Evolutionary conservation across 2,888 invertebrate species (phyloP), one percentile per base, ranked within the genome.

Genomic region (Athetis lepigone): DNA sequence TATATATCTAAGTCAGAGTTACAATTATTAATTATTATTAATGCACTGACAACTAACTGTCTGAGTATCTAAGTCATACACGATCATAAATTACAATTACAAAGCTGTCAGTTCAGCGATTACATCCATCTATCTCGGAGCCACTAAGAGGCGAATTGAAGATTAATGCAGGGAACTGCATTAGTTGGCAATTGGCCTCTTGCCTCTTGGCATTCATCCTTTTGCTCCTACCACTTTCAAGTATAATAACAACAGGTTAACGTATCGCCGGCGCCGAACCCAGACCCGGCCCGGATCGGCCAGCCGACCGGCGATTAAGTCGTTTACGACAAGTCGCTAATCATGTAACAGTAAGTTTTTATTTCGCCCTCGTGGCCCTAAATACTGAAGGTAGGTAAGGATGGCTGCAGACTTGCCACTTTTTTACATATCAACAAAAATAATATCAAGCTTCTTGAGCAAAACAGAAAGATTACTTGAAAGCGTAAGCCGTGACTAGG

Each of bases 341-440:
- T 33, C 7, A 58, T 51, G 59, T 78, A 75, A 78, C 79, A 45
- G 61, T 77, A 57, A 62, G 25, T 55, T 70, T n/a, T 62, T 64
- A 77, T 61, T 73, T 42, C 27, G 19, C 27, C 21, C 40, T 60
- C 23, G 21, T 42, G 7, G 43, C 13, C n/a, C 9, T 64, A 27
- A 45, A 46, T 25, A 60, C 50, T 54, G 33, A 4, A 43, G 8
- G 18, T 27, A 18, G 8, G 13, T 25, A 43, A 60, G 52, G 62
- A 27, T 29, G 18, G 6, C 2, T 21, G 8, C 55, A 62, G 0
- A 50, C 39, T 39, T 54, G 50, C 33, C 23, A 18, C 6, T n/a
- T 25, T 47, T 18, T 37, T 19, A 23, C 7, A 29, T 11, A 49
- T 9, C 16, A 27, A 2, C 5, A n/a, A 11, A 18, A 1, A 45